phyloP scores from a whole-genome alignment of 2,888 invertebrate species.

The Phymatocera aterrima region DNA sequence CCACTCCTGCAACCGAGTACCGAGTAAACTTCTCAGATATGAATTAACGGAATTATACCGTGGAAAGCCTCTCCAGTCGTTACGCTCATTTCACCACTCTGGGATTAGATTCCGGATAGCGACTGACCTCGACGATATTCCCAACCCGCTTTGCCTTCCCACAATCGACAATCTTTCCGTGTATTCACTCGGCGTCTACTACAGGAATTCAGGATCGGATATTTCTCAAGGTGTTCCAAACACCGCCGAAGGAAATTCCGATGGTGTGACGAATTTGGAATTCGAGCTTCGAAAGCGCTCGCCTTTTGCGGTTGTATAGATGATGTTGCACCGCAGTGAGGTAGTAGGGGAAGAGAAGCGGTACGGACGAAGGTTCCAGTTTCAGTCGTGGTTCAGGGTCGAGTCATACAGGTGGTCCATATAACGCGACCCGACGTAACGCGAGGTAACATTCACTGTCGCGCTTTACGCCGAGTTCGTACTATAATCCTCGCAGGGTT shows the following conservation, averaged over 20 bases:
- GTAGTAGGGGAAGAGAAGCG: background rate
- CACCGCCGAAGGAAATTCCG: background rate
- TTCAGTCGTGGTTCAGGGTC: slow-evolving; percentile 68
- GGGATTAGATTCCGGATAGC: background rate
- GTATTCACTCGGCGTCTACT: background rate
- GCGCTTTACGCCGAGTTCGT: slow-evolving; percentile 73
- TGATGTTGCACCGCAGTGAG: background rate
- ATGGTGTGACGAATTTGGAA: slow-evolving; percentile 30
- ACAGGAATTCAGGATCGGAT: background rate
- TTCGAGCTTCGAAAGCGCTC: background rate
- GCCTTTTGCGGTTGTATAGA: slow-evolving; percentile 25
- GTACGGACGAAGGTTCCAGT: slow-evolving; percentile 9
- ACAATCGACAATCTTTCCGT: background rate
- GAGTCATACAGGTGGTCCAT: slow-evolving; percentile 75
- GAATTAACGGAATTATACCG: slow-evolving; percentile 72
- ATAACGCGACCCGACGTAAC: slow-evolving; percentile 61
- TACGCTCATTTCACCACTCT: background rate
- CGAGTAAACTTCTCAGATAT: slow-evolving; percentile 71
- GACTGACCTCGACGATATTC: background rate
- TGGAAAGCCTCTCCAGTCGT: background rate
- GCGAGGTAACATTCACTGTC: slow-evolving; percentile 72
- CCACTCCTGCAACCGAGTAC: slow-evolving; percentile 24
- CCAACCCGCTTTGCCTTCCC: background rate
- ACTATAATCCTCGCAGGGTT: slow-evolving; percentile 72
- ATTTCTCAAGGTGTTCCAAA: background rate